Evolutionary conservation across 2,797 vertebrate species (phyloP).

Genomic region (Nothura maculosa): DNA sequence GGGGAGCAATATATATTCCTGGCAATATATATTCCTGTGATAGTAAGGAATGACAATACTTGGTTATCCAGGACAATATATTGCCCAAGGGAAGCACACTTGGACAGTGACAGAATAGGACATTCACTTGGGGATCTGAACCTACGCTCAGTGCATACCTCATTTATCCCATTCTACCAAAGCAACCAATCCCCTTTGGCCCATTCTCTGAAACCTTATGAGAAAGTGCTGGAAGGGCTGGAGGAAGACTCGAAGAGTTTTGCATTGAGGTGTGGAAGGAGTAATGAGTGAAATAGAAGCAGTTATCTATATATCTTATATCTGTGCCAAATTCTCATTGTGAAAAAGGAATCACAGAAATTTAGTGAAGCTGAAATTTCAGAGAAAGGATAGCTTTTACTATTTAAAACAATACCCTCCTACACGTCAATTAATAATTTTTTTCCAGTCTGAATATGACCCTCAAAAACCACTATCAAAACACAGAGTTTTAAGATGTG

Average conservation of each 20-base stretch:
- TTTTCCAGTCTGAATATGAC: not conserved
- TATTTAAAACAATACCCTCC: not conserved
- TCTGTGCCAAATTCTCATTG: not conserved
- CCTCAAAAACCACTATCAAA: not conserved
- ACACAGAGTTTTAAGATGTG: not conserved
- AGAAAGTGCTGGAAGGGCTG: not conserved
- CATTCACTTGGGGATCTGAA: not conserved
- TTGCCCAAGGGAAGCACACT: not conserved
- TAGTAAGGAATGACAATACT: not conserved
- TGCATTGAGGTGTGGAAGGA: not conserved
- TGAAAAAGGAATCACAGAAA: not conserved
- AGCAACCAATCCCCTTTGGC: not conserved
- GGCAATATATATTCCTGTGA: too few species aligned
- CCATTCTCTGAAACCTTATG: not conserved
- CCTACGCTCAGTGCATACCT: not conserved
- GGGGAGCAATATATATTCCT: not conserved
- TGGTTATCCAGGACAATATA: not conserved
- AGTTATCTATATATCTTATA: not conserved
- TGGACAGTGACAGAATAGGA: not conserved
- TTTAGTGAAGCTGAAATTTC: not conserved
- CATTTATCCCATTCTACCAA: not conserved
- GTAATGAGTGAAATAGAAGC: accelerated
- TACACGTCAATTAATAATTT: not conserved
- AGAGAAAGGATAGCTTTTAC: not conserved
- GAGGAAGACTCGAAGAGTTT: not conserved